A percentile compares a stretch with the other conserved stretches of the same genome.
phyloP scores from a whole-genome alignment of 2,888 invertebrate genomes.

The Dasysyrphus albostriatus region DNA sequence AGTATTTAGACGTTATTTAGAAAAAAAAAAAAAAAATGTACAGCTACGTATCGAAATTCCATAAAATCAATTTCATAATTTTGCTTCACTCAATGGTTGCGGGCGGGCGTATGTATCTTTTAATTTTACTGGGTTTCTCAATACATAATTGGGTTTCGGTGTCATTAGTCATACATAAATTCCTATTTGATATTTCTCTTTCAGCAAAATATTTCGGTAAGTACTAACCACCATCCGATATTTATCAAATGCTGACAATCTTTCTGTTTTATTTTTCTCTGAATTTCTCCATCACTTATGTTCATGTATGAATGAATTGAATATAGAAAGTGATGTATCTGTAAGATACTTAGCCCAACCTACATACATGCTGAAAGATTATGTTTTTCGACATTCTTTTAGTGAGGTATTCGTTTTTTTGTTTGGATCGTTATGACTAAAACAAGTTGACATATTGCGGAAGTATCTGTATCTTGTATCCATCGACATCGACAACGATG shows the following conservation, averaged over 20 bases:
- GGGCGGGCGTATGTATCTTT: conserved; percentile 34
- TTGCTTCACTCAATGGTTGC: conserved; percentile 41
- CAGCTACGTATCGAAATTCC: conserved; percentile 13
- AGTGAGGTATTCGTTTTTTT: not conserved
- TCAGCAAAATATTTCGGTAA: conserved; percentile 63
- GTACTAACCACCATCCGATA: conserved; percentile 26
- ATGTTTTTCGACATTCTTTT: not conserved
- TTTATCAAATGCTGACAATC: conserved; percentile 48
- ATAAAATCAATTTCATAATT: conserved; percentile 26
- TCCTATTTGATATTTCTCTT: conserved; percentile 52
- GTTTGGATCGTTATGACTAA: not conserved
- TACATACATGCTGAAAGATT: conserved; percentile 14
- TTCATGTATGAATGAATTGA: not conserved
- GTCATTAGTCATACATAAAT: conserved; percentile 64
- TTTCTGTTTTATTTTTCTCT: conserved; percentile 20
- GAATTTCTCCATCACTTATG: conserved; percentile 31
- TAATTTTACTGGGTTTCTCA: conserved; percentile 37
- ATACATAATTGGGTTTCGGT: conserved; percentile 73
- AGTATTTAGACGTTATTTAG: not conserved
- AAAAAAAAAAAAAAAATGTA: not conserved
- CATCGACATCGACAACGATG: not conserved
- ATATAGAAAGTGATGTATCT: conserved; percentile 56
- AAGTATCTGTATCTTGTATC: conserved; percentile 50
- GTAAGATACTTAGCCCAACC: conserved; percentile 22
- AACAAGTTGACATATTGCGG: conserved; percentile 56